These are phyloP conservation scores for Drosophila burlai DNA, from an alignment of 1,140 invertebrate species.

Conservation along the genomic window DNA sequence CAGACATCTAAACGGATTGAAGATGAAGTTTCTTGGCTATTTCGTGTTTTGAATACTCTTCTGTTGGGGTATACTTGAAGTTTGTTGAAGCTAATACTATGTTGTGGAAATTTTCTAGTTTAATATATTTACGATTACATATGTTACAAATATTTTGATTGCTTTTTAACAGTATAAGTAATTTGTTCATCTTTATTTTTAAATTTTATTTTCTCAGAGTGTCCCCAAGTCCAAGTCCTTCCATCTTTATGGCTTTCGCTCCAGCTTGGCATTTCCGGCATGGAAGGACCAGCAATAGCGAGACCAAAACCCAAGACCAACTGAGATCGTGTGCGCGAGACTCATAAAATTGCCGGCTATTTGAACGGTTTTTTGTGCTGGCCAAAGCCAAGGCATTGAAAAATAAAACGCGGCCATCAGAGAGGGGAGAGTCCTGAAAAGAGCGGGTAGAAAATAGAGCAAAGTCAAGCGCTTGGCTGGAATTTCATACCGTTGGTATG, in stretches of 20 bases:
- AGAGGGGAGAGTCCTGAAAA: neutral
- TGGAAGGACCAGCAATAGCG: constrained; percentile 21
- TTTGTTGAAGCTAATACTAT: neutral
- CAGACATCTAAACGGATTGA: constrained; percentile 1
- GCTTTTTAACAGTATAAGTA: neutral
- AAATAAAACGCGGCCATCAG: constrained; percentile 72
- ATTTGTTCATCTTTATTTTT: neutral
- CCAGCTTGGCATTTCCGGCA: constrained; percentile 61
- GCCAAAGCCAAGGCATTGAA: constrained; percentile 73
- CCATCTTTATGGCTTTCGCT: neutral
- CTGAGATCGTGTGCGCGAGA: constrained; percentile 58
- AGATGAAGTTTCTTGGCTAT: neutral
- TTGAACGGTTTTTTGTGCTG: constrained; percentile 74
- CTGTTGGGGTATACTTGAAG: neutral
- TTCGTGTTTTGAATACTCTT: neutral
- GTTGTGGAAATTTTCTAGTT: no score
- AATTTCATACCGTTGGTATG: constrained; percentile 77
- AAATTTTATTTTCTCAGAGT: neutral
- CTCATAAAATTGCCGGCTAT: constrained; percentile 83
- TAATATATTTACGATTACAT: no score
- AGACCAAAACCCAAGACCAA: constrained; percentile 30
- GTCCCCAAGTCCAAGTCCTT: neutral
- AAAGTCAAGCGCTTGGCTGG: constrained; percentile 76
- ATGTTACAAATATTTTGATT: neutral
- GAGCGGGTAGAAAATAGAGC: constrained; percentile 59